A percentile compares a stretch with the other conserved stretches of the same genome.
Evolutionary conservation across 1,140 invertebrate genomes (phyloP).

Genomic region (Trinorchestia longiramus): DNA sequence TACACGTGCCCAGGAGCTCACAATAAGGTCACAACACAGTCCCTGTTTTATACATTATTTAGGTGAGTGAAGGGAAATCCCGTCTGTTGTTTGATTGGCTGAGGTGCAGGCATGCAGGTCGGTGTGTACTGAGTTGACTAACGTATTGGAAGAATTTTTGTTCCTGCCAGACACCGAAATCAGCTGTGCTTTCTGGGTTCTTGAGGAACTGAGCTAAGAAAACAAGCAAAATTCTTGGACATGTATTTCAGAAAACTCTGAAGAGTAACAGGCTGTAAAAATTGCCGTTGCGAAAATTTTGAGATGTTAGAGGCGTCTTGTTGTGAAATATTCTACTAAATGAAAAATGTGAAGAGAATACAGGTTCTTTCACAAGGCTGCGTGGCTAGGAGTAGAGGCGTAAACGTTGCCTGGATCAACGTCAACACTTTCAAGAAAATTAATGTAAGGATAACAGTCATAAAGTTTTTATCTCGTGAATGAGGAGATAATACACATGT

Average conservation of each 20-base stretch:
- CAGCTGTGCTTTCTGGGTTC: too few relatives aligned
- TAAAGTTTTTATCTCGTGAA: too few relatives aligned
- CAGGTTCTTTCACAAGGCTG: too few relatives aligned
- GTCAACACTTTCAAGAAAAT: too few relatives aligned
- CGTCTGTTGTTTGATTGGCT: neutral
- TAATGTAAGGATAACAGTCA: too few relatives aligned
- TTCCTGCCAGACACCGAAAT: too few relatives aligned
- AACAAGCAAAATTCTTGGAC: neutral
- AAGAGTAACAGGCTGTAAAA: neutral
- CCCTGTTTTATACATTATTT: neutral
- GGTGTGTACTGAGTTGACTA: neutral
- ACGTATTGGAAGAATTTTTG: neutral
- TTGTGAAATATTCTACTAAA: too few relatives aligned
- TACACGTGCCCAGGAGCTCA: neutral
- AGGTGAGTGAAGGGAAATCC: neutral
- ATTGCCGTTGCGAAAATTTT: neutral
- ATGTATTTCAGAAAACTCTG: neutral
- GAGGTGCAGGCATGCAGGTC: neutral
- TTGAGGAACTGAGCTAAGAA: neutral
- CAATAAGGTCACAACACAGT: neutral
- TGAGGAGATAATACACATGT: too few relatives aligned
- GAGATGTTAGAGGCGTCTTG: neutral
- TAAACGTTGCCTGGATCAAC: too few relatives aligned
- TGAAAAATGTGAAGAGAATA: too few relatives aligned
- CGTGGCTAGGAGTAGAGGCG: too few relatives aligned